A percentile compares a stretch with the other conserved stretches of the same genome.
These are phyloP conservation scores for Ia io DNA, from an alignment of 2,113 vertebrate genomes.

Conservation along the genomic window DNA sequence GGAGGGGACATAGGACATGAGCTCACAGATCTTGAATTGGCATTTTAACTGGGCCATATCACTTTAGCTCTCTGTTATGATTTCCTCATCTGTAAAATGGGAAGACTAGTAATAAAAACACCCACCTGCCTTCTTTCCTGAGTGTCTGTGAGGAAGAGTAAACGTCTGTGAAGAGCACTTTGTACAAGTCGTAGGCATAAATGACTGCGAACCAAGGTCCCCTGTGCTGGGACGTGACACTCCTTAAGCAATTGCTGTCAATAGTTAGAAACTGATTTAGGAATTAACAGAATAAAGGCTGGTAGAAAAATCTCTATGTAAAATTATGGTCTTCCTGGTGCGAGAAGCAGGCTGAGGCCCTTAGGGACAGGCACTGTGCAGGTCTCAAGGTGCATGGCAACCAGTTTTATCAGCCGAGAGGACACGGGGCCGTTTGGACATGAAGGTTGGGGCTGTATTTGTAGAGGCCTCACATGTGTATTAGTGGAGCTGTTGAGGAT, in stretches of 20 bases:
- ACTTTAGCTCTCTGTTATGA: neutral
- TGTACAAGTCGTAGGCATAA: neutral
- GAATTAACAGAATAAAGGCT: neutral
- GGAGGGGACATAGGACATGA: neutral
- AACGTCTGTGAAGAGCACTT: neutral
- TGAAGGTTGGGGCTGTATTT: neutral
- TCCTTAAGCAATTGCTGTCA: neutral
- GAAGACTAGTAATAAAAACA: neutral
- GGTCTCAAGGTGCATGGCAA: neutral
- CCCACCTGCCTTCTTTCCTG: neutral
- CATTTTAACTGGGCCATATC: neutral
- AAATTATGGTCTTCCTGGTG: neutral
- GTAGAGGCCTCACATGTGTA: rapidly evolving
- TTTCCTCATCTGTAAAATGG: neutral
- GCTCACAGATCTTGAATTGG: neutral
- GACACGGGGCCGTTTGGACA: neutral
- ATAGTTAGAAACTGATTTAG: neutral
- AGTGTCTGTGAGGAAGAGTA: neutral
- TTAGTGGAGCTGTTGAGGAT: neutral
- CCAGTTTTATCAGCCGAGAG: neutral
- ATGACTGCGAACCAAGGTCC: neutral
- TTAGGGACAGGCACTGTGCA: neutral
- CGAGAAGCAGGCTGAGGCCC: neutral
- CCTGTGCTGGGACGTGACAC: too few relatives aligned
- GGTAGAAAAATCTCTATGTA: neutral